Conservation (phyloP, 2,888 invertebrate species). For the Chrysolina americana region DNA sequence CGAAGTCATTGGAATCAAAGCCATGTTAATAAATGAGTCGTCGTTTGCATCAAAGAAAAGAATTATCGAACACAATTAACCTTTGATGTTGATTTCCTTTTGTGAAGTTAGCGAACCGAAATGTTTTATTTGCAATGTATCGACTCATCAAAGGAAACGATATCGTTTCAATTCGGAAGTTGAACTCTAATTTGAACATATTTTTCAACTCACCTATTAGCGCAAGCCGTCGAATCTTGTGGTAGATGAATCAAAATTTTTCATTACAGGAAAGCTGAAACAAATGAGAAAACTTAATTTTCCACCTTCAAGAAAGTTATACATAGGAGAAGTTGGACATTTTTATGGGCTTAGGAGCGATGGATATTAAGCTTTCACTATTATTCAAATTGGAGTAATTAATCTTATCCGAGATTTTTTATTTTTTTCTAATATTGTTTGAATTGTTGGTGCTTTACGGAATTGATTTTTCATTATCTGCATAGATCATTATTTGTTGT, state of each 20-base stretch:
- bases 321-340: neutral
- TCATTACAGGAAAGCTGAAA: slow-evolving; percentile 24
- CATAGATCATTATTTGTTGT: no score
- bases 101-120: neutral
- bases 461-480: no score
- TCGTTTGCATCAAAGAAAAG: neutral
- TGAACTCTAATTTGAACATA: neutral
- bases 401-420: no score
- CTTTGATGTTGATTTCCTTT: neutral
- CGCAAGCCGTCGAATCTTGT: neutral
- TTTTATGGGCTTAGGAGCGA: neutral
- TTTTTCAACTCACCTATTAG: neutral
- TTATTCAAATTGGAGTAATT: no score
- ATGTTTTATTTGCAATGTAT: neutral
- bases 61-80: neutral
- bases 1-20: no score
- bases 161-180: neutral
- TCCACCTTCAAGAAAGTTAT: neutral
- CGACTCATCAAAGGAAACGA: neutral
- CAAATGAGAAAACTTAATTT: slow-evolving; percentile 16
- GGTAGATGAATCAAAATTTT: slow-evolving; percentile 1
- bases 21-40: no score
- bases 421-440: no score
- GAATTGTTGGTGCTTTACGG: no score
- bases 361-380: neutral